These are phyloP conservation scores for Protodeltote pygarga DNA, from an alignment of 2,888 invertebrate genomes.

Conservation along the genomic window DNA sequence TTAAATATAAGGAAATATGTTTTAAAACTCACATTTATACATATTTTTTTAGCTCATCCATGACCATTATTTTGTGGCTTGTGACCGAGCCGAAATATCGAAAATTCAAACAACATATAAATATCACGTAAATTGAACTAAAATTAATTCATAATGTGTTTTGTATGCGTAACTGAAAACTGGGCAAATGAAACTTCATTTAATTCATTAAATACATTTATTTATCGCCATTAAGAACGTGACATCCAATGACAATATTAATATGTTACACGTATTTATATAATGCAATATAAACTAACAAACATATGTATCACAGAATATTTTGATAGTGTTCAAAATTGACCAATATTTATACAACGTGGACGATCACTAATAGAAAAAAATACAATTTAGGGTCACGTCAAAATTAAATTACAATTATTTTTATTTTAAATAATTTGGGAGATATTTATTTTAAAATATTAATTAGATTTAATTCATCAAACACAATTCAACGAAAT, in stretches of 20 bases:
- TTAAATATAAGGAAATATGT: too few relatives aligned
- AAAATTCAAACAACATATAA: too few relatives aligned
- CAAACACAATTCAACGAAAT: background rate
- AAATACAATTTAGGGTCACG: slow-evolving; percentile 37
- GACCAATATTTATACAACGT: slow-evolving; percentile 76
- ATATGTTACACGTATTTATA: slow-evolving; percentile 59
- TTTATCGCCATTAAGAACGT: slow-evolving; percentile 78
- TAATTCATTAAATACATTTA: slow-evolving; percentile 71
- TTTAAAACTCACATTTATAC: too few relatives aligned
- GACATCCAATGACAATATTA: slow-evolving; percentile 78
- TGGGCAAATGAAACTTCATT: slow-evolving; percentile 36
- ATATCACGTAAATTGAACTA: too few relatives aligned
- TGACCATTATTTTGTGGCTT: too few relatives aligned
- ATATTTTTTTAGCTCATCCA: too few relatives aligned
- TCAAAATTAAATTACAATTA: slow-evolving; percentile 31
- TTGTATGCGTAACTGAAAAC: background rate
- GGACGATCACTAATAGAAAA: slow-evolving; percentile 65
- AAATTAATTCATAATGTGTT: background rate
- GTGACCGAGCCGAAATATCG: too few relatives aligned
- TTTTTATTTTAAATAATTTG: slow-evolving; percentile 34
- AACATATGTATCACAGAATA: slow-evolving; percentile 85
- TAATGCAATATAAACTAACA: slow-evolving; percentile 73
- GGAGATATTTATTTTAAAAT: slow-evolving; percentile 20
- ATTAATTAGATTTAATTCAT: background rate
- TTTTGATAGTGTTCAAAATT: slow-evolving; percentile 85